phyloP scores from a whole-genome alignment of 1,140 invertebrate genomes.

The Antheraea pernyi region DNA sequence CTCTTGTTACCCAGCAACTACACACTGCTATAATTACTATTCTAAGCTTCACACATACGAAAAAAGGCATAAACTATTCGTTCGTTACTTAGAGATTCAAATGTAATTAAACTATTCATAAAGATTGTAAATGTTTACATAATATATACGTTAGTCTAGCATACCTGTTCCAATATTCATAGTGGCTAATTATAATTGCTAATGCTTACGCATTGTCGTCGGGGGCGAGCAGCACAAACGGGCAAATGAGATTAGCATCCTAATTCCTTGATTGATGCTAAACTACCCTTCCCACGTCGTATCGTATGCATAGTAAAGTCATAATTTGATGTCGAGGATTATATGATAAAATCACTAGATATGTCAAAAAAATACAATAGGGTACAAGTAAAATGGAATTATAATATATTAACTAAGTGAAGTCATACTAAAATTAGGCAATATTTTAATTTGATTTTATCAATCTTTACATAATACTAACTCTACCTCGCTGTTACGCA shows the following conservation, averaged over 20 bases:
- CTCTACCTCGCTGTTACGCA: no score
- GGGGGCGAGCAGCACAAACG: constrained; percentile 43
- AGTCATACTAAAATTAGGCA: no score
- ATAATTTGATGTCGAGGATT: constrained; percentile 30
- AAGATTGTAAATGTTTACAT: constrained; percentile 3
- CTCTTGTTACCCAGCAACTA: no score
- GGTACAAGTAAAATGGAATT: background rate
- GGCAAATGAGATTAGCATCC: constrained; percentile 62
- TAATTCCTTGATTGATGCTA: constrained; percentile 69
- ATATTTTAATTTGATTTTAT: no score
- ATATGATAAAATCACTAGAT: constrained; percentile 17
- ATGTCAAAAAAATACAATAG: background rate
- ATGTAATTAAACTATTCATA: constrained; percentile 7
- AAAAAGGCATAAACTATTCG: background rate
- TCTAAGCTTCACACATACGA: background rate
- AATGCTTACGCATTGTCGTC: constrained; percentile 35
- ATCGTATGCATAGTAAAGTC: constrained; percentile 44
- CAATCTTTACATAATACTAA: no score
- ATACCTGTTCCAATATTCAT: constrained; percentile 14
- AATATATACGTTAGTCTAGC: background rate
- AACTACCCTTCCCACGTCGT: constrained; percentile 45
- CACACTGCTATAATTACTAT: background rate
- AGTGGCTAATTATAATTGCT: constrained; percentile 27
- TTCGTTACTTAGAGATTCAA: background rate
- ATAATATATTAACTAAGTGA: background rate